phyloP scores from a whole-genome alignment of 2,797 vertebrate species.

The Etheostoma perlongum region DNA sequence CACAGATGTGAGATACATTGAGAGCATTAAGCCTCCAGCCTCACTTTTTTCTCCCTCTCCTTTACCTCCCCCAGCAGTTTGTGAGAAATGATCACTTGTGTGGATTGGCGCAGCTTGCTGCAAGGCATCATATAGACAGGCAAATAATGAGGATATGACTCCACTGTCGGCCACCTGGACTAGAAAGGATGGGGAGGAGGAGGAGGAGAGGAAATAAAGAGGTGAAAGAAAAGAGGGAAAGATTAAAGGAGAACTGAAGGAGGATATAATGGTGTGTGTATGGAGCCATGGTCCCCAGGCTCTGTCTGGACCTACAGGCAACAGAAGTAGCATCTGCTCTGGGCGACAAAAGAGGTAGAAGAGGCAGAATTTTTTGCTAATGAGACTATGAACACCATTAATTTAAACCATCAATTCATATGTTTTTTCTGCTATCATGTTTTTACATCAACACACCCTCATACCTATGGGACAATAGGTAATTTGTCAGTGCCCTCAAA shows the following conservation, averaged over 20 bases:
- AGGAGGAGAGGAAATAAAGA: conserved; percentile 31
- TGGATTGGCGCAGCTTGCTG: conserved; percentile 55
- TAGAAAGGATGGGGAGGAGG: conserved; percentile 16
- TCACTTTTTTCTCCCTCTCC: conserved; percentile 22
- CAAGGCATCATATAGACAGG: conserved; percentile 56
- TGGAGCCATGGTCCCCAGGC: conserved; percentile 52
- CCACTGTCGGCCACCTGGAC: conserved; percentile 48
- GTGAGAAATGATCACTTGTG: conserved; percentile 62
- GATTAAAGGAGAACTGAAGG: conserved; percentile 41
- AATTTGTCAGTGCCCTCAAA: too few species aligned
- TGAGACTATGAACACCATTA: conserved; percentile 35
- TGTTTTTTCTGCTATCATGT: conserved; percentile 19
- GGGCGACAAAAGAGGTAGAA: conserved; percentile 22
- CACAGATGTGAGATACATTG: conserved; percentile 63
- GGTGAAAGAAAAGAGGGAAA: conserved; percentile 20
- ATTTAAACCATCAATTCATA: conserved; percentile 40
- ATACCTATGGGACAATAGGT: too few species aligned
- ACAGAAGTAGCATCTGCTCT: conserved; percentile 57
- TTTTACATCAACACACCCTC: neutral
- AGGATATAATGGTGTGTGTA: conserved; percentile 59
- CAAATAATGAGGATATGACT: conserved; percentile 68
- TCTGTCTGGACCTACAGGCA: conserved; percentile 65
- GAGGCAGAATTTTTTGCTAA: conserved; percentile 18
- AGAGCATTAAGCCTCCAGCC: conserved; percentile 49
- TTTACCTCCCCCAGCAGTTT: conserved; percentile 37